phyloP scores from a whole-genome alignment of 1,140 invertebrate genomes.

The Anastrepha obliqua region DNA sequence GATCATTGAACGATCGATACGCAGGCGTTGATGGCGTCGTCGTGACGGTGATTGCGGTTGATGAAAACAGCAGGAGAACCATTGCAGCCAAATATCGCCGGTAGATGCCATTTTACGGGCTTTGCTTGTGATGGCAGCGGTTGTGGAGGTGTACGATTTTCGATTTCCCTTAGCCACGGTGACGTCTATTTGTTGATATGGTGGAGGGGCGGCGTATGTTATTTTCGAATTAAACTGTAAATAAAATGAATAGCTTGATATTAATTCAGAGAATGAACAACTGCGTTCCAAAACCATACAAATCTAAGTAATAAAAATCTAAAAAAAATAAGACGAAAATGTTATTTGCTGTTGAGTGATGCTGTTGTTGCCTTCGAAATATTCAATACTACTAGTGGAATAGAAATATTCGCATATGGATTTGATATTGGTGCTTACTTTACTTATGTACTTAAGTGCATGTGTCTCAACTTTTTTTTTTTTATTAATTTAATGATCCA shows the following conservation, averaged over 20 bases:
- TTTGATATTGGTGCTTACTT: neutral
- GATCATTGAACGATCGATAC: slow-evolving; percentile 95
- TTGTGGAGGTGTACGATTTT: slow-evolving; percentile 54
- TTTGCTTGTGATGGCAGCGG: slow-evolving; percentile 60
- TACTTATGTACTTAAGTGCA: no score
- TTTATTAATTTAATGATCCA: no score
- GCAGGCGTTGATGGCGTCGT: slow-evolving; percentile 79
- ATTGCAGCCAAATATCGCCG: slow-evolving; percentile 88
- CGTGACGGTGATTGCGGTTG: slow-evolving; percentile 81
- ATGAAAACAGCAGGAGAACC: slow-evolving; percentile 88
- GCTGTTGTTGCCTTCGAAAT: neutral
- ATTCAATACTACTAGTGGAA: neutral
- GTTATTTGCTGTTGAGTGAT: neutral
- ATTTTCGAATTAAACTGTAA: slow-evolving; percentile 9
- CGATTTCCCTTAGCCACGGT: slow-evolving; percentile 51
- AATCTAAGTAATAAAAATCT: no score
- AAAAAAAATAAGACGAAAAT: no score
- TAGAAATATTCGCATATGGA: neutral
- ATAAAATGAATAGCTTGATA: neutral
- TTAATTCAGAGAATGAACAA: no score
- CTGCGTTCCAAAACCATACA: no score
- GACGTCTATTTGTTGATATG: neutral
- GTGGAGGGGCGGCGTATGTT: neutral
- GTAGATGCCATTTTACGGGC: slow-evolving; percentile 79
- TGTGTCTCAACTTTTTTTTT: no score